Percentiles rank a stretch among this genome's conserved stretches.
Evolutionary conservation across 2,797 vertebrate genomes (phyloP).

Genomic region (Anomalospiza imberbis): DNA sequence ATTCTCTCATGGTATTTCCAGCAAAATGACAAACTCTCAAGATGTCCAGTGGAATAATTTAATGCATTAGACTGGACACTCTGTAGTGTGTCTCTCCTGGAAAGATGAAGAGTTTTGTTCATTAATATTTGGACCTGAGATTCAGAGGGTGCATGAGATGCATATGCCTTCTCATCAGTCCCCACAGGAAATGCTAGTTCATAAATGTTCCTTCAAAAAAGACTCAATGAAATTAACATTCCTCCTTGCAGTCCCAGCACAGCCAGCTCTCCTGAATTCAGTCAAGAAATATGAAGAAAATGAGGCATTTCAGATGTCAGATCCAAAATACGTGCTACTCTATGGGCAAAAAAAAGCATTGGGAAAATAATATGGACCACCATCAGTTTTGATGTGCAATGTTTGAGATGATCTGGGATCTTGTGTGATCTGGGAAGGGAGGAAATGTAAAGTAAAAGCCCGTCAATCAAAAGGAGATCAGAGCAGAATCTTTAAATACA

Average conservation of each 20-base stretch:
- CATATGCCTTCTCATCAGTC: neutral
- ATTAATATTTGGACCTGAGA: neutral
- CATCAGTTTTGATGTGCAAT: neutral
- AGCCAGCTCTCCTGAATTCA: neutral
- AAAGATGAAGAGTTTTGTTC: neutral
- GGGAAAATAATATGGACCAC: neutral
- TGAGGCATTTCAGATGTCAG: neutral
- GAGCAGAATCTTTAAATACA: neutral
- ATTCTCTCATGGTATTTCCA: neutral
- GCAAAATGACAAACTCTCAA: neutral
- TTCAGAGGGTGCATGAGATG: neutral
- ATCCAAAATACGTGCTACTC: neutral
- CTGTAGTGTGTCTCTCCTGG: neutral
- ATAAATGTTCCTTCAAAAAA: neutral
- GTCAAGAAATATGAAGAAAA: slow-evolving; percentile 4
- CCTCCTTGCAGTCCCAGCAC: neutral
- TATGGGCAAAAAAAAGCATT: neutral
- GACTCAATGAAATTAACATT: neutral
- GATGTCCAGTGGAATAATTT: neutral
- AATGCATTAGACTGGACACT: neutral
- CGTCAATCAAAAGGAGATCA: neutral
- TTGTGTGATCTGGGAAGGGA: neutral
- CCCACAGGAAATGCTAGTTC: neutral
- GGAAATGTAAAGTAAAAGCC: neutral
- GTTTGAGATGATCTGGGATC: neutral